phyloP scores from a whole-genome alignment of 2,113 vertebrate genomes.

The Phainopepla nitens region DNA sequence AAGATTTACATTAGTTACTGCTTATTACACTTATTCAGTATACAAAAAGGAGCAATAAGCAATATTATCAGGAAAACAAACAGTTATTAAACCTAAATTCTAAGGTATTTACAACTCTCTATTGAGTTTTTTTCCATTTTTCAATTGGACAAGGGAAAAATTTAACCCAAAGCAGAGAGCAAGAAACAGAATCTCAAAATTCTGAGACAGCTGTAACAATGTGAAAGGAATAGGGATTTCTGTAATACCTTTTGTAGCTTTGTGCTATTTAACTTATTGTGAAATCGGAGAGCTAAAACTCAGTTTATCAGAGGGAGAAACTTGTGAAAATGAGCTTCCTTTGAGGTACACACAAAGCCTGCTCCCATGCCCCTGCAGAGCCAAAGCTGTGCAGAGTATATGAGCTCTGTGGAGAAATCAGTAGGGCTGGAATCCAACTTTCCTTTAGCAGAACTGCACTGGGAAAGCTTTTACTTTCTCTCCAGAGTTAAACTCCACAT shows the following conservation, averaged over 20 bases:
- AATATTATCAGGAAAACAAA: background rate
- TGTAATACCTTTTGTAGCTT: background rate
- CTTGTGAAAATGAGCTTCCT: background rate
- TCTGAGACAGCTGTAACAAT: background rate
- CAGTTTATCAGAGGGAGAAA: background rate
- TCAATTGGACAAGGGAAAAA: background rate
- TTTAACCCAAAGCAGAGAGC: background rate
- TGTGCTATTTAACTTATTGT: background rate
- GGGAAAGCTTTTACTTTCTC: background rate
- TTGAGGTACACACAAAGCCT: background rate
- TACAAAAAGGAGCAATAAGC: background rate
- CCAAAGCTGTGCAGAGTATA: background rate
- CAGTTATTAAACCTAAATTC: background rate
- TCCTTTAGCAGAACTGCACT: background rate
- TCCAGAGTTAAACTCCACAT: background rate
- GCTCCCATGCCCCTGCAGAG: background rate
- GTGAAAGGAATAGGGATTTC: background rate
- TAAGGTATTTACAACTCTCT: background rate
- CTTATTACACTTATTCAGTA: background rate
- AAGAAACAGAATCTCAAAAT: background rate
- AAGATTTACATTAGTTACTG: background rate
- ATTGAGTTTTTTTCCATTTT: background rate
- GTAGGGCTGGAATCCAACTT: background rate
- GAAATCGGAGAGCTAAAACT: background rate
- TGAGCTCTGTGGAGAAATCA: background rate